Conservation (phyloP, 2,797 vertebrate species). For the Molossus molossus region DNA sequence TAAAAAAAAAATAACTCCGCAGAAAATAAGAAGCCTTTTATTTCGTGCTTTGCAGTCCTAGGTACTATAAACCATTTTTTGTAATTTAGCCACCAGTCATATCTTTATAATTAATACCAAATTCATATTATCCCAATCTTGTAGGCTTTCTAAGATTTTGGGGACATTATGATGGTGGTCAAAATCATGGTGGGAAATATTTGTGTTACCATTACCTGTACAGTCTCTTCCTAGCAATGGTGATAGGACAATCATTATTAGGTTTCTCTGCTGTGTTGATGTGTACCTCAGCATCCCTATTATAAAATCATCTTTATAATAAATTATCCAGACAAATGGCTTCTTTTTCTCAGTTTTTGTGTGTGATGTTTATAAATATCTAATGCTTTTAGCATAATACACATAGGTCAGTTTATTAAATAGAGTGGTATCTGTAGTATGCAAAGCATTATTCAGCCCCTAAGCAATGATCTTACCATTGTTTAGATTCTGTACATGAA, state of each 20-base stretch:
- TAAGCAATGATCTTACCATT: background rate
- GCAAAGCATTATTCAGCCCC: background rate
- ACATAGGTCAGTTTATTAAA: background rate
- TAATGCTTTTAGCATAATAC: background rate
- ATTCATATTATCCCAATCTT: background rate
- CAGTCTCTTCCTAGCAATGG: background rate
- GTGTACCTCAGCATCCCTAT: background rate
- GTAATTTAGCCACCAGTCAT: background rate
- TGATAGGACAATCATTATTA: slow-evolving; percentile 1
- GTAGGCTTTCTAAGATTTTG: background rate
- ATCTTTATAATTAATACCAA: slow-evolving; percentile 7
- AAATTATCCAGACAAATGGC: background rate
- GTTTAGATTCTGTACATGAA: background rate
- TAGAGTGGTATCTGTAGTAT: background rate
- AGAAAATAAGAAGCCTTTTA: slow-evolving; percentile 36
- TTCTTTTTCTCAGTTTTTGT: slow-evolving; percentile 11
- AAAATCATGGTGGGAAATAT: background rate
- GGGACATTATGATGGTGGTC: background rate
- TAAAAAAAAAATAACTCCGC: slow-evolving; percentile 6
- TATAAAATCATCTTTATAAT: slow-evolving; percentile 8
- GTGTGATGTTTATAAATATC: background rate
- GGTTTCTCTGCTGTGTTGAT: background rate
- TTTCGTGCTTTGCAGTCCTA: background rate
- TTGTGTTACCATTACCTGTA: background rate
- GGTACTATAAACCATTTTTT: background rate